Evolutionary conservation across 2,113 vertebrate genomes (phyloP), one percentile per base, ranked within the genome.

Genomic region (Pygoscelis antarcticus): DNA sequence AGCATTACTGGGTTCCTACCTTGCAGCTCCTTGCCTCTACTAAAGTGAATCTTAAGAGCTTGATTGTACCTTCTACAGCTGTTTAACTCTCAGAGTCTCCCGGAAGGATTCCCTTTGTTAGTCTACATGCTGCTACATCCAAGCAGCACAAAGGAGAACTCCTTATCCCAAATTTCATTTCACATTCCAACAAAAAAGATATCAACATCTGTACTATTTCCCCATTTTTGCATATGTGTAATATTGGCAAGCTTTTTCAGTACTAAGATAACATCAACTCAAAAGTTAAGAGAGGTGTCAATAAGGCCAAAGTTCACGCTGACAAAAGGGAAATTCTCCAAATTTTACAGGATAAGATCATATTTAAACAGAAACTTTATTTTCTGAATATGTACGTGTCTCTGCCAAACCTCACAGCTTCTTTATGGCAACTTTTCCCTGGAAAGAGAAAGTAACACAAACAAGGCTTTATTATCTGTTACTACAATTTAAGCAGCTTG

Each of bases 391-490:
- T 0, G 0, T 36, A 38, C 2, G 1, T 70, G 8, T 62, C 18
- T 75, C 51, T 95, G 86, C 92, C 88, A 90, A 90, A 72, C 27
- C 69, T 91, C 52, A 58, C 86, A 84, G 64, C 23, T 40, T 75
- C 65, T 93, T 84, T 89, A 64, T 64, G 83, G 77, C 47, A 87
- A 82, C 52, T 40, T 90, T 47, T 89, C 90, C 58, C 55, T 83
- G 78, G 90, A 94, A 96, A 84, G 81, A 90, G 54, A 93, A 77
- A 58, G 36, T 58, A 83, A 30, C 21, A n/a, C 20, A 52, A 93
- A 52, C 27, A 78, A 89, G 55, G 46, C 68, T 94, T 93, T 92
- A 84, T 82, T 94, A 87, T 87, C 88, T 89, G 72, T 87, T 61
- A 90, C 61, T 84, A 29, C 2, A 1, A 80, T 86, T 77, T 81